Evolutionary conservation across 1,140 invertebrate species (phyloP).

Genomic region (Penaeus chinensis): DNA sequence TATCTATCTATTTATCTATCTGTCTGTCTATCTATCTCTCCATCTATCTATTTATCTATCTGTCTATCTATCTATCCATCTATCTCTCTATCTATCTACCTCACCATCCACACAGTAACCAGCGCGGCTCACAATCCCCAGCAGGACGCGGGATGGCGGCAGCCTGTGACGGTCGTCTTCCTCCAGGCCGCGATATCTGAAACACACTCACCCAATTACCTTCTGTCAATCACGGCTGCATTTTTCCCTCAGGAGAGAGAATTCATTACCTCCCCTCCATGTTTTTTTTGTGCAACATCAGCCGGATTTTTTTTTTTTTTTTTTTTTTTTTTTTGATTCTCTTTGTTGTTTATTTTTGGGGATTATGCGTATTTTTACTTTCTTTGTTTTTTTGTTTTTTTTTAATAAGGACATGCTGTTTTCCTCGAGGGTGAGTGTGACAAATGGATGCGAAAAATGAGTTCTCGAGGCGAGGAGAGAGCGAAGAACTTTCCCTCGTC

Average conservation of each 20-base stretch:
- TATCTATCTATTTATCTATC: too few relatives aligned
- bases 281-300: slow-evolving; percentile 45
- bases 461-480: background rate
- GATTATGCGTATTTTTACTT: slow-evolving; percentile 4
- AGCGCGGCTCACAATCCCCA: background rate
- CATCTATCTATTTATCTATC: too few relatives aligned
- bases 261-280: slow-evolving; percentile 53
- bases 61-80: too few relatives aligned
- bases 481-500: background rate
- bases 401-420: background rate
- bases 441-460: background rate
- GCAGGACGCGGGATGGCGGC: background rate
- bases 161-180: slow-evolving; percentile 47
- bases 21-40: too few relatives aligned
- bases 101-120: too few relatives aligned
- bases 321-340: background rate
- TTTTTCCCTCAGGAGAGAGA: slow-evolving; percentile 44
- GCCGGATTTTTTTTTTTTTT: slow-evolving; percentile 6
- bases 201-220: slow-evolving; percentile 60
- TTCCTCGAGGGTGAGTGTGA: background rate
- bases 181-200: slow-evolving; percentile 42
- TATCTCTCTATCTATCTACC: too few relatives aligned
- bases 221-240: slow-evolving; percentile 52
- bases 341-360: slow-evolving; percentile 28
- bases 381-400: slow-evolving; percentile 16